Evolutionary conservation across 2,888 invertebrate genomes (phyloP), one percentile per base, ranked within the genome.

Genomic region (Drosophila pseudotakahashii): DNA sequence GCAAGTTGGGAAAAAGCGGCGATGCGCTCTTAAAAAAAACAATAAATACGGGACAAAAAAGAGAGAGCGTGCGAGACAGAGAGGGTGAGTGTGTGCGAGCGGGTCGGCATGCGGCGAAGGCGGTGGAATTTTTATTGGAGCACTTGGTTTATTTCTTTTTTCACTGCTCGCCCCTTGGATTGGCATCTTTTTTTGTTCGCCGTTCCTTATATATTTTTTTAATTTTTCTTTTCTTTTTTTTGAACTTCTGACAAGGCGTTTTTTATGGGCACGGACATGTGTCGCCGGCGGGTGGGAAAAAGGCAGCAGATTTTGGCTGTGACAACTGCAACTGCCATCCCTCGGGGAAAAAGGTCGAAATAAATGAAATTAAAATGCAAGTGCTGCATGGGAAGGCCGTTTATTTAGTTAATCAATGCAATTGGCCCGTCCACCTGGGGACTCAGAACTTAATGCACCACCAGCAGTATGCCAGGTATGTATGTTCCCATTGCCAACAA

Each of bases 71-170:
- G 66, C 16, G 54, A 52, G 58, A 69, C 53, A 60, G 36, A 30
- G 55, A 47, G 37, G 10, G 54, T 11, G 41, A 14, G 47, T 16
- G 34, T 51, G 79, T 66, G 70, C 39, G 73, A 86, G 53, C 72
- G 78, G 74, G 55, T 72, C 73, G 60, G 75, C 73, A 45, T 57
- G 58, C 50, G 39, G 68, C 69, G 71, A 76, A 86, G 83, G 81
- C 86, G 86, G 80, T 79, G 84, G 87, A 84, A 84, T 84, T 84
- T 84, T 84, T 84, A 84, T 84, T 84, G 84, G 84, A 84, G 81
- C 84, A 83, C 83, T 86, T 83, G 81, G 73, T 51, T 74, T 73
- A 53, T 76, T 71, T 68, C 50, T 72, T 83, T 67, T 73, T 62
- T 11, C 47, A 23, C 73, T 76, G 83, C 74, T 81, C 79, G 76